Percentiles rank a stretch among this genome's conserved stretches.
Conservation (phyloP, 2,113 vertebrate species). For the Setophaga petechia region DNA sequence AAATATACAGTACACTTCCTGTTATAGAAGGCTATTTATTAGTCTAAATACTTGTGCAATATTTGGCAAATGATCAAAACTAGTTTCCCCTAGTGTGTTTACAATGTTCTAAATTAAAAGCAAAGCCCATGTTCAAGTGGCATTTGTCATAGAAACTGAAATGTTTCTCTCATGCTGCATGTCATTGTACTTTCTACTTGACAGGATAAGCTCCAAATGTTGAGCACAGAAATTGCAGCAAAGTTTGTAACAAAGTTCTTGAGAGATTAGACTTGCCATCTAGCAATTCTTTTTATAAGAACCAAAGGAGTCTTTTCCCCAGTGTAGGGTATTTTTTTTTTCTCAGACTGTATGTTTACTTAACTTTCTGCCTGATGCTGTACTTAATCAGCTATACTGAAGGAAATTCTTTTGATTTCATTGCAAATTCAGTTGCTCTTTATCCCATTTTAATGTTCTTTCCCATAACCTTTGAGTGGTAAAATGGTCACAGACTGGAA, state of each 20-base stretch:
- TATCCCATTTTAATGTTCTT: conserved; percentile 53
- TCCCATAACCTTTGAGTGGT: conserved; percentile 70
- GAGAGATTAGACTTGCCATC: neutral
- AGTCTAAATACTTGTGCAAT: conserved; percentile 65
- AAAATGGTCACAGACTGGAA: conserved; percentile 50
- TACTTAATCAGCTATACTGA: conserved; percentile 62
- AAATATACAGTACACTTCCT: conserved; percentile 64
- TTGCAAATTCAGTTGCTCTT: conserved; percentile 58
- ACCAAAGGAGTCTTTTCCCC: conserved; percentile 1
- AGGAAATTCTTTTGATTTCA: conserved; percentile 65
- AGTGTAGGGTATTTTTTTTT: conserved; percentile 14
- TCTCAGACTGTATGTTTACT: conserved; percentile 59
- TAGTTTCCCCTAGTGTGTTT: conserved; percentile 44
- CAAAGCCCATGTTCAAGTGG: conserved; percentile 37
- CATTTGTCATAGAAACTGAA: conserved; percentile 44
- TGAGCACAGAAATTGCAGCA: neutral
- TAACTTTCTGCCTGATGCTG: conserved; percentile 60
- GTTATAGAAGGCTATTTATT: conserved; percentile 58
- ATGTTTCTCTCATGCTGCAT: conserved; percentile 9
- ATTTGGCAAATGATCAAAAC: conserved; percentile 66
- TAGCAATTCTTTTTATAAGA: neutral
- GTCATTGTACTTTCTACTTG: conserved; percentile 27
- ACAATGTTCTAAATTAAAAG: conserved; percentile 55
- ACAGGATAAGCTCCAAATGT: conserved; percentile 31
- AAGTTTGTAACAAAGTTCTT: conserved; percentile 24